Base-by-base conservation (phyloP, 2,888 invertebrate genomes). In the Heliconius erato region DNA sequence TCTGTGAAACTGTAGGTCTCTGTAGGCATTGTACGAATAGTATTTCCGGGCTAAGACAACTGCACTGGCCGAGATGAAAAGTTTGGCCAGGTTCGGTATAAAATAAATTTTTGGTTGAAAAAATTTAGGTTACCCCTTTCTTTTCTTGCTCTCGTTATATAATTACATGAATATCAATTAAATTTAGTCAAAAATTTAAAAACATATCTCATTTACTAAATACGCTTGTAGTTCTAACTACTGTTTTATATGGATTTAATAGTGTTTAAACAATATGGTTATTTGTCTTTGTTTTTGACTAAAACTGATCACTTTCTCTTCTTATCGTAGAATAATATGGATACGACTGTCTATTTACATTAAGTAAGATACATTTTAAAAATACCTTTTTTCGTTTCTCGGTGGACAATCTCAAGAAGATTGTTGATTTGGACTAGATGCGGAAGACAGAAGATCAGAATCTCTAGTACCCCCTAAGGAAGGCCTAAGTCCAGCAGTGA, bases 1-100 rank as follows among this genome's bases (percentile, higher is more conserved):
- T 88, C 89, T 87, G 85, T 83, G 87, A 85, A 87, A 88, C 89
- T 86, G 87, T 68, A 78, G 78, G 67, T 76, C 76, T 76, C 78
- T 68, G 78, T 86, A 85, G 86, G 82, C 88, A 86, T 85, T 85
- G 85, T 85, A 82, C 79, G 84, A 84, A 84, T 87, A 82, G 87
- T 87, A 87, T 87, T 88, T 87, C 85, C 82, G 85, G 84, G 84
- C 79, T 81, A 74, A 69, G 80, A 79, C 74, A 82, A 83, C 82
- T 81, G 81, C 81, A 81, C 82, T 81, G 81, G 79, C 68, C 80
- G 79, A 74, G 68, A 78, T 79, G 59, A 79, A 72, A 26, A 28
- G 11, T 49, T 78, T 68, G 40, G 44, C 44, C 44, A 67, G 78
- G 83, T 84, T 84, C 84, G 44, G 84, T 82, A 80, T 78, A 78